Evolutionary conservation across 2,797 vertebrate species (phyloP).

Genomic region (Perodicticus potto): DNA sequence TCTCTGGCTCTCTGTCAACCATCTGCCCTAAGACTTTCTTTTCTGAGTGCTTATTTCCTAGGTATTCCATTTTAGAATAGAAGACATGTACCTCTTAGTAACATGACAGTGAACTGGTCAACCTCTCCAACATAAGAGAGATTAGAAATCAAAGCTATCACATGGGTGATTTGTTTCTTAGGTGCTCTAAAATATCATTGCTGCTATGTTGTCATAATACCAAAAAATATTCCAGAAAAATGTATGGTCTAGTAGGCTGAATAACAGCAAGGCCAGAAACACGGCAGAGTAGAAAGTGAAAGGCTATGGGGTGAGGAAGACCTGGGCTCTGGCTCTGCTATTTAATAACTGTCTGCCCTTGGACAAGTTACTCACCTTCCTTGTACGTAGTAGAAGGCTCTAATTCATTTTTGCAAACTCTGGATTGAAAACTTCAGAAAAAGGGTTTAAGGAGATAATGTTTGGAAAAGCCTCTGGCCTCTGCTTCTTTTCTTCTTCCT

Average conservation of each 20-base stretch:
- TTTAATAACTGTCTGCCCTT: neutral
- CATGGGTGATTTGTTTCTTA: slow-evolving; percentile 28
- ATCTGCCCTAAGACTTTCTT: slow-evolving; percentile 66
- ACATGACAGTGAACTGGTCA: neutral
- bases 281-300: neutral
- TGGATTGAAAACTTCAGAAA: neutral
- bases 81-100: slow-evolving; percentile 4
- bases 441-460: neutral
- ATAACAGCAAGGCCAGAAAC: slow-evolving; percentile 2
- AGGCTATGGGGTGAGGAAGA: neutral
- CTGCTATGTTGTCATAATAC: neutral
- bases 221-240: slow-evolving; percentile 20
- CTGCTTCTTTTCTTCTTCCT: slow-evolving; percentile 1
- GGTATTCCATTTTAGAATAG: slow-evolving; percentile 53
- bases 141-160: slow-evolving; percentile 7
- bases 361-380: neutral
- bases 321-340: neutral
- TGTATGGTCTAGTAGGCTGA: neutral
- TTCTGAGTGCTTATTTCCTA: slow-evolving; percentile 42
- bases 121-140: neutral
- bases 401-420: neutral
- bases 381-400: neutral
- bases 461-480: neutral
- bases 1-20: slow-evolving; percentile 64
- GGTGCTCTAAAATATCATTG: slow-evolving; percentile 8